Evolutionary conservation across 2,888 invertebrate genomes (phyloP).

Genomic region (Anoncus sp.): DNA sequence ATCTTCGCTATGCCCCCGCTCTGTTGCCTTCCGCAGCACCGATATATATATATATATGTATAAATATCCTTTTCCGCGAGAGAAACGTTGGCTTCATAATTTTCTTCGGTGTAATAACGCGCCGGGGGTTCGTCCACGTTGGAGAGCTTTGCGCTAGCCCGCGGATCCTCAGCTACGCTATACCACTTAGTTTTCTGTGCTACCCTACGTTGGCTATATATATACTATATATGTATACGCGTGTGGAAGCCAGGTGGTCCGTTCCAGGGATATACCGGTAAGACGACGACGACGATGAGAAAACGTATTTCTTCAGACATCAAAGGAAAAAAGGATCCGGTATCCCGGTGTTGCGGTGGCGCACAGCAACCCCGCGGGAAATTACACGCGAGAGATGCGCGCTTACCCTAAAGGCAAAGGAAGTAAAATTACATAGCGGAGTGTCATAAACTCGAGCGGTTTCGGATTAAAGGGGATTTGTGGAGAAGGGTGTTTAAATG

Average conservation of each 20-base stretch:
- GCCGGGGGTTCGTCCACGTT: conserved; percentile 1
- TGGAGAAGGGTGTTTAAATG: too few relatives aligned
- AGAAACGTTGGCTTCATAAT: conserved; percentile 47
- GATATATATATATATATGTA: too few relatives aligned
- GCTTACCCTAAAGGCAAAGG: not conserved
- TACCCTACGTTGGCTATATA: too few relatives aligned
- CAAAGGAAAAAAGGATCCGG: conserved; percentile 71
- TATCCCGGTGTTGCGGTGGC: conserved; percentile 46
- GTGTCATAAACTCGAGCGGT: too few relatives aligned
- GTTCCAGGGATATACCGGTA: conserved; percentile 32
- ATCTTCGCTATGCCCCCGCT: not conserved
- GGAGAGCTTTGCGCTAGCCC: conserved; percentile 7
- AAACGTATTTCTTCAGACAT: conserved; percentile 68
- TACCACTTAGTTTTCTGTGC: too few relatives aligned
- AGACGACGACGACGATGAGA: conserved; percentile 34
- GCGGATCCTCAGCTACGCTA: too few relatives aligned
- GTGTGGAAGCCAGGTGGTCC: not conserved
- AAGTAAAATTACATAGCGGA: not conserved
- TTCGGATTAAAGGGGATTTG: too few relatives aligned
- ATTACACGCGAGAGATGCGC: conserved; percentile 61
- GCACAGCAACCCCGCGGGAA: conserved; percentile 65
- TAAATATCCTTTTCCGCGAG: conserved; percentile 15
- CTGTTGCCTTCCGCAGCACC: conserved; percentile 7
- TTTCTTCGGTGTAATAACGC: conserved; percentile 51
- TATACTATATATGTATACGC: not conserved